Conservation (phyloP, 2,797 vertebrate genomes). For the Lophius americanus region DNA sequence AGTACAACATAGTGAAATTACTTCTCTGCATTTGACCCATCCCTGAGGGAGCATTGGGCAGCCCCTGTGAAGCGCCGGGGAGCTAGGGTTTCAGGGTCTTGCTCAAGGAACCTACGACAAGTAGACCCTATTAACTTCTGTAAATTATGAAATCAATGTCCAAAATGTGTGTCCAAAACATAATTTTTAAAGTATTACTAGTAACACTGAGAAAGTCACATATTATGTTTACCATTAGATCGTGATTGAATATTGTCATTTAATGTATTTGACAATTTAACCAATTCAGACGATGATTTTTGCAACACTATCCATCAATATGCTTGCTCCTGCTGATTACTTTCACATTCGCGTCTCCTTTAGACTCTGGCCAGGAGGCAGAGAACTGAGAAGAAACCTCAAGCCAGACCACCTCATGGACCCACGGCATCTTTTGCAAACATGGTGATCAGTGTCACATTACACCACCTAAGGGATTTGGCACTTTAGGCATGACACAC, state of each 20-base stretch:
- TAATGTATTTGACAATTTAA: slow-evolving; percentile 32
- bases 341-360: slow-evolving; percentile 59
- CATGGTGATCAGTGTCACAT: slow-evolving; percentile 70
- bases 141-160: too few species aligned
- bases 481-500: slow-evolving; percentile 52
- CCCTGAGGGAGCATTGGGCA: too few species aligned
- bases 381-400: slow-evolving; percentile 42
- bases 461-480: slow-evolving; percentile 64
- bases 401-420: slow-evolving; percentile 62
- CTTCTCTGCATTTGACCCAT: too few species aligned
- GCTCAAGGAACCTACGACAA: too few species aligned
- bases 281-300: not conserved
- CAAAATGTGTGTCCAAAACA: too few species aligned
- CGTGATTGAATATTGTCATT: not conserved
- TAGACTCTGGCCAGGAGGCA: slow-evolving; percentile 38
- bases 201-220: too few species aligned
- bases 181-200: too few species aligned
- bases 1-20: too few species aligned
- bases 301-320: slow-evolving; percentile 29
- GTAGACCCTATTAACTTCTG: too few species aligned
- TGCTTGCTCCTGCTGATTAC: slow-evolving; percentile 38
- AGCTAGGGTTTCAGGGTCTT: too few species aligned
- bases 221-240: too few species aligned
- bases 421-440: slow-evolving; percentile 67
- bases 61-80: too few species aligned